Percentiles rank a stretch among this genome's conserved stretches.
These are phyloP conservation scores for Nomada ferruginata DNA, from an alignment of 2,888 invertebrate species.

Conservation along the genomic window DNA sequence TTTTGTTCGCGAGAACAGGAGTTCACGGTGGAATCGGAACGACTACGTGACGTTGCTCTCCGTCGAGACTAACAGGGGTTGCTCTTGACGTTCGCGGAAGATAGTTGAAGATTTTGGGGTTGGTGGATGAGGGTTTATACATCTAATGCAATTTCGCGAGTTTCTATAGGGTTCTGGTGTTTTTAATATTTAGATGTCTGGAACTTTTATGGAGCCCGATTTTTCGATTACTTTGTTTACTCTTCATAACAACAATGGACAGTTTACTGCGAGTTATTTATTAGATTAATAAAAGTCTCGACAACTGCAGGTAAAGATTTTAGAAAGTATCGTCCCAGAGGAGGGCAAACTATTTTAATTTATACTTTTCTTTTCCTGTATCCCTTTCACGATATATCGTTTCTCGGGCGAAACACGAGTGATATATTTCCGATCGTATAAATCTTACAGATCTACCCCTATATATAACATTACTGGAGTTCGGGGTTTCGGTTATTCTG, in stretches of 20 bases:
- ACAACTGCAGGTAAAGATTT: too few relatives aligned
- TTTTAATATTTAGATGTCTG: too few relatives aligned
- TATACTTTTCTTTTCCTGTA: neutral
- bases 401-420: conserved; percentile 3
- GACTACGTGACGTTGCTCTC: conserved; percentile 28
- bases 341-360: too few relatives aligned
- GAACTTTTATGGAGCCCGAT: too few relatives aligned
- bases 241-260: too few relatives aligned
- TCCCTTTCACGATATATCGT: conserved; percentile 16
- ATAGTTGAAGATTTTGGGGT: neutral
- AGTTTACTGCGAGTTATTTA: too few relatives aligned
- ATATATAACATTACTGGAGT: neutral
- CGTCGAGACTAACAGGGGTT: conserved; percentile 3
- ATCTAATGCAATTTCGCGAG: too few relatives aligned
- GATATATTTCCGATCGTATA: conserved; percentile 7
- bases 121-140: too few relatives aligned
- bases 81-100: neutral
- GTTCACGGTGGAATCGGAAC: conserved; percentile 27
- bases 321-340: too few relatives aligned
- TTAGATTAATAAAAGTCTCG: too few relatives aligned
- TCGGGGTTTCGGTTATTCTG: too few relatives aligned
- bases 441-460: neutral
- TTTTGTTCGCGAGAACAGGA: neutral
- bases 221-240: too few relatives aligned
- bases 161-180: neutral